Evolutionary conservation across 2,888 invertebrate species (phyloP), one percentile per base, ranked within the genome.

Genomic region (Kryphioiulus occultus): DNA sequence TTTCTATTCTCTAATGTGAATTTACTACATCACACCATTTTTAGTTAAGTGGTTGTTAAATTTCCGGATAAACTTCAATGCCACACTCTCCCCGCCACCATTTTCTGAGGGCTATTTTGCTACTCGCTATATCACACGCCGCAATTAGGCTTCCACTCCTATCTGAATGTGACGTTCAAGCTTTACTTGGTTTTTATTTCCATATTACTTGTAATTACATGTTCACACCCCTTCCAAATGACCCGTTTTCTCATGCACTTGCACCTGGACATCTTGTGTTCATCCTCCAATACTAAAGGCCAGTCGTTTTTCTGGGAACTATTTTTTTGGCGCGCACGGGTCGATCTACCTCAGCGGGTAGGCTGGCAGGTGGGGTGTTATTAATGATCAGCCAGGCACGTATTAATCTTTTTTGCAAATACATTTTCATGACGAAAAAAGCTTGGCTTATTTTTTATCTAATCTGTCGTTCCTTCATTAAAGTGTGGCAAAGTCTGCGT

Each of bases 291-390:
- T 53, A 53, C 53, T 5, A 53, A 53, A 53, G 53, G 12, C 53
- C 53, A 53, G 53, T 68, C 5, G 12, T 22, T 68, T 68, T 68
- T 68, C 26, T 68, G 68, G 68, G 68, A 68, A 68, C 68, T 68
- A 26, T 68, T 68, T 26, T 68, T 26, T 68, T 68, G 9, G 22
- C 26, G 26, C 53, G 17, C 53, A 68, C 9, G 68, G 68, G 68
- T 26, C 26, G 68, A 68, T 68, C 26, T 68, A 68, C 68, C 68
- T 68, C 68, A 68, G 26, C 68, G 68, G 68, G 68, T 68, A 10
- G 68, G 68, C 68, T 68, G 68, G 68, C 68, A 68, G 68, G 68
- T 68, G 68, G 68, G 68, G 68, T 68, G 68, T 68, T 68, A 68
- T 68, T 68, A 68, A 68, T 68, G 68, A 68, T 68, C 68, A 68